Evolutionary conservation across 1,140 invertebrate genomes (phyloP).

Genomic region (Eufriesea mexicana): DNA sequence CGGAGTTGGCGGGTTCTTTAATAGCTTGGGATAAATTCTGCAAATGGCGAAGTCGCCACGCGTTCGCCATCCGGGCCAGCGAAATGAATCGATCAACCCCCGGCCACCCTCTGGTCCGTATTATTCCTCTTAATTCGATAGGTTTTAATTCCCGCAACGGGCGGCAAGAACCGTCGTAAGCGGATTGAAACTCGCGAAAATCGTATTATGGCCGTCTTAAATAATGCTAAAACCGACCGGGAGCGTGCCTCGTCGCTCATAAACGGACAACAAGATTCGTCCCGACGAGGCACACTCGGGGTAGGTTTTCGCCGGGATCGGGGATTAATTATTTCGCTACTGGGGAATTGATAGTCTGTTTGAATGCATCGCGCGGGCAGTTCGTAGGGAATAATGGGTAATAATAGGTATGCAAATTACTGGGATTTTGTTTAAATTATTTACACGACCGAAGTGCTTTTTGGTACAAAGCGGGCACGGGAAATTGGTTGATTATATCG

Average conservation of each 20-base stretch:
- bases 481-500: too few relatives aligned
- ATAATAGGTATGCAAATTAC: too few relatives aligned
- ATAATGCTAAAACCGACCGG: conserved; percentile 3
- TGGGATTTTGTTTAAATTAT: too few relatives aligned
- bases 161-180: conserved; percentile 1
- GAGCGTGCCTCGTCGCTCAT: conserved; percentile 29
- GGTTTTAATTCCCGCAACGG: not conserved
- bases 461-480: too few relatives aligned
- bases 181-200: conserved; percentile 8
- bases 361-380: too few relatives aligned
- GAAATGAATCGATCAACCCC: not conserved
- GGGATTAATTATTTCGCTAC: not conserved
- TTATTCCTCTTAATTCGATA: conserved; percentile 4
- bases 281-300: conserved; percentile 21
- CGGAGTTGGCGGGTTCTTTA: too few relatives aligned
- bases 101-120: too few relatives aligned
- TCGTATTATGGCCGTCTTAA: conserved; percentile 33
- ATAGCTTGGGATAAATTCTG: not conserved
- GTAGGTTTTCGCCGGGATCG: conserved; percentile 20
- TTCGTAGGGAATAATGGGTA: too few relatives aligned
- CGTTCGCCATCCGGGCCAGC: not conserved
- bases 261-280: conserved; percentile 41
- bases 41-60: not conserved
- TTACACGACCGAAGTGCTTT: too few relatives aligned
- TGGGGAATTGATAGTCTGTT: too few relatives aligned